These are phyloP conservation scores for Dasypogon diadema DNA, from an alignment of 2,888 invertebrate genomes.

Conservation along the genomic window DNA sequence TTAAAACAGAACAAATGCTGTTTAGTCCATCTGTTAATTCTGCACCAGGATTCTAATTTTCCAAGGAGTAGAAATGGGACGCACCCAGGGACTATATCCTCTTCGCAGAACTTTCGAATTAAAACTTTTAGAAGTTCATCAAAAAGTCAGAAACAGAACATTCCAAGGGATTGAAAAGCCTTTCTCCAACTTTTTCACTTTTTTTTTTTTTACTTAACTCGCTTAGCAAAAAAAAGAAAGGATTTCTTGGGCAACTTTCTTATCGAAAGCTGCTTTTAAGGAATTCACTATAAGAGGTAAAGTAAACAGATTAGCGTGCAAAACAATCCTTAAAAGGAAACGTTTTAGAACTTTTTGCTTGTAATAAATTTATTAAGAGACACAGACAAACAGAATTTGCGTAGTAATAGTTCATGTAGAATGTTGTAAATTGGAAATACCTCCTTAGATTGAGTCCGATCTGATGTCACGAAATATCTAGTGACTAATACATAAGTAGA, in stretches of 20 bases:
- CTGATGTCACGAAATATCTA: no score
- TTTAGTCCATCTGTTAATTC: slow-evolving; percentile 38
- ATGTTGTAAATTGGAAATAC: no score
- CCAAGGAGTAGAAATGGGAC: background rate
- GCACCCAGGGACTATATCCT: background rate
- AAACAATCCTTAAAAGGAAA: no score
- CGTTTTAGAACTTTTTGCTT: no score
- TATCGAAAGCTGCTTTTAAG: no score
- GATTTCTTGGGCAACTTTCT: slow-evolving; percentile 3
- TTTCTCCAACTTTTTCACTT: slow-evolving; percentile 10
- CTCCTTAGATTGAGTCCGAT: no score
- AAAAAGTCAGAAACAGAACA: slow-evolving; percentile 42
- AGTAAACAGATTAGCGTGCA: no score
- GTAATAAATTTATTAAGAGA: no score
- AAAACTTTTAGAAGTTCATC: slow-evolving; percentile 40
- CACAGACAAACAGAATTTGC: no score
- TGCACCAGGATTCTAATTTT: slow-evolving; percentile 36
- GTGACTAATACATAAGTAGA: no score
- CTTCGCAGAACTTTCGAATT: slow-evolving; percentile 28
- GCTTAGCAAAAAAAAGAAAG: background rate
- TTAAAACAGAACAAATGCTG: slow-evolving; percentile 29
- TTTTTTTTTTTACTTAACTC: slow-evolving; percentile 15
- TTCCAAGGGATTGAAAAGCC: slow-evolving; percentile 27
- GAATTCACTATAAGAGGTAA: no score
- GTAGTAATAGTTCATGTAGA: no score